Conservation (phyloP, 2,113 vertebrate species). For the Mormyrus lacerda region DNA sequence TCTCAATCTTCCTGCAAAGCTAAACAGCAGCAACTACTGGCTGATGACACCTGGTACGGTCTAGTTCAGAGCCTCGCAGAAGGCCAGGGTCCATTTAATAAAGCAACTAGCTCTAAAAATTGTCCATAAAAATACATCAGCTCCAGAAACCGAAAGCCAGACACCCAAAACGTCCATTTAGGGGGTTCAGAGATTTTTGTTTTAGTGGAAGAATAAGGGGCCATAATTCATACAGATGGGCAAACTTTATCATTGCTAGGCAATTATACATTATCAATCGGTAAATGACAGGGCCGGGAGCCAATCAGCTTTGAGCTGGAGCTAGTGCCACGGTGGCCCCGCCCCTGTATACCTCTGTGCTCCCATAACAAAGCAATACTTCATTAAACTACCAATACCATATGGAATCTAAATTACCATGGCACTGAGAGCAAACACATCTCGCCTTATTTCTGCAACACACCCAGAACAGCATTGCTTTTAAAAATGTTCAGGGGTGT, state of each 20-base stretch:
- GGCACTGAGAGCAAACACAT: background rate
- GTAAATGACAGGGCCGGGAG: background rate
- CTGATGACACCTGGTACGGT: background rate
- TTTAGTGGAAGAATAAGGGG: background rate
- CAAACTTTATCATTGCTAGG: background rate
- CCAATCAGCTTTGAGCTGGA: background rate
- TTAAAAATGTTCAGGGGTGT: background rate
- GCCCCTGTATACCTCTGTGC: background rate
- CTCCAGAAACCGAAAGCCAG: background rate
- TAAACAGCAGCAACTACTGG: background rate
- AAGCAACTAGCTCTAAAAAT: background rate
- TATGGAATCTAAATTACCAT: background rate
- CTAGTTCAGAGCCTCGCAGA: background rate
- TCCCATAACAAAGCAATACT: background rate
- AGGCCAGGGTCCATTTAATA: background rate
- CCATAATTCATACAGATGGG: background rate
- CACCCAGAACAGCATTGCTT: too few species aligned
- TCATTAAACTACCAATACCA: background rate
- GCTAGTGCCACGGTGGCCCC: background rate
- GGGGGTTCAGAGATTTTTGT: background rate
- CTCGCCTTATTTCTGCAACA: background rate
- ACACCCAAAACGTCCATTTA: background rate
- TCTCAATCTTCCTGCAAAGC: background rate
- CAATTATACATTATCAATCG: background rate
- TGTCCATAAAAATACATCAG: background rate